Base-by-base conservation (phyloP, 2,797 vertebrate genomes). In the Pseudocheirus occidentalis region DNA sequence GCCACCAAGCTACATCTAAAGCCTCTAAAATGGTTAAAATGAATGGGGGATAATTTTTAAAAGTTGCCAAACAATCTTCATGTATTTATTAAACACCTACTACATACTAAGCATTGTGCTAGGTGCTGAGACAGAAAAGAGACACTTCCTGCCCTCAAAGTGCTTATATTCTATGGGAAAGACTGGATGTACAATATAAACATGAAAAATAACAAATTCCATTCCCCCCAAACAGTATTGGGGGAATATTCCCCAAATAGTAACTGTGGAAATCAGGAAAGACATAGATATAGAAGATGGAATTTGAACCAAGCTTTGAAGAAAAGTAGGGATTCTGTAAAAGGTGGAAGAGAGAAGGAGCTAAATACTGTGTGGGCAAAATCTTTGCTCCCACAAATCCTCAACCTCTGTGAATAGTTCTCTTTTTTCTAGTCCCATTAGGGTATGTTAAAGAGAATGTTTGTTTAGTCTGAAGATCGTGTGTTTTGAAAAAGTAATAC, bases 401-500 rank as follows among this genome's bases (percentile, higher is more conserved):
- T 12, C n/a, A 97, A n/a, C 24, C 57, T 95, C 54, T 93, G 95
- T 94, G 73, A 93, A 93, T 73, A 58, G 93, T 96, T 96, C 81
- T 96, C 95, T 96, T 95, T 94, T 93, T 28, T 96, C 27, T 5
- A 40, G 16, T 97, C 34, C 89, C 93, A 96, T 53, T 52, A 29
- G 53, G 18, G 90, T 96, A 95, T 95, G 29, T 53, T 92, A 87
- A 97, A 96, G 92, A 96, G 66, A 98, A 97, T 96, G 91, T 91
- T 13, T 62, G 46, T 28, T 31, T 40, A 92, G 40, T 53, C 18
- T 46, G 34, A 90, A 91, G 7, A 1, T 62, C 90, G 90, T 96
- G 27, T 94, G 93, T 52, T 54, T 93, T 29, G 6, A 81, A 92
- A 0, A 0, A 90, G 53, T 92, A 92, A 92, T 96, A 95, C 13